Conservation (phyloP, 2,888 invertebrate genomes). For the Cryptocephalus primarius region DNA sequence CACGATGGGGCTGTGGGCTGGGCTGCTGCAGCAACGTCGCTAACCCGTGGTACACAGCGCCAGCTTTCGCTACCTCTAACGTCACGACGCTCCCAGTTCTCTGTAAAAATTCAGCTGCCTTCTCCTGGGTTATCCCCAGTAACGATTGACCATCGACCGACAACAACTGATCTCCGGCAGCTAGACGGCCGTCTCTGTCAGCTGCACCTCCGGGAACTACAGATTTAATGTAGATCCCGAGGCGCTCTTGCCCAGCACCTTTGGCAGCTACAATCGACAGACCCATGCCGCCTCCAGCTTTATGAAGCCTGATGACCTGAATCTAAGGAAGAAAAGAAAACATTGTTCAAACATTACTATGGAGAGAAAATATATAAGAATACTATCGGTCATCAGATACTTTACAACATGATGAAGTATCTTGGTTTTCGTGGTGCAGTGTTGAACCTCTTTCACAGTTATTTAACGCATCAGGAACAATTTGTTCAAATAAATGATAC, state of each 20-base stretch:
- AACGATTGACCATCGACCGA: constrained; percentile 91
- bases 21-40: constrained; percentile 88
- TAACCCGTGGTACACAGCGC: constrained; percentile 92
- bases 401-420: too few relatives aligned
- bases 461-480: too few relatives aligned
- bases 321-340: constrained; percentile 31
- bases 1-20: constrained; percentile 62
- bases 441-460: too few relatives aligned
- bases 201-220: constrained; percentile 92
- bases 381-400: too few relatives aligned
- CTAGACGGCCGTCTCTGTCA: constrained; percentile 85
- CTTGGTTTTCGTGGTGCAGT: too few relatives aligned
- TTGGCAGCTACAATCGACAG: constrained; percentile 97
- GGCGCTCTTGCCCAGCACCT: constrained; percentile 42
- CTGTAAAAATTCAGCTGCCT: constrained; percentile 92
- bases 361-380: background rate
- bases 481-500: too few relatives aligned
- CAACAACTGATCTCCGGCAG: constrained; percentile 93
- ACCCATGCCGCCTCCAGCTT: constrained; percentile 95
- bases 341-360: background rate
- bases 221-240: constrained; percentile 98
- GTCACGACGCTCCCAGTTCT: constrained; percentile 89
- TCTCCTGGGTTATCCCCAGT: constrained; percentile 61
- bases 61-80: constrained; percentile 94
- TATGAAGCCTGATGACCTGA: constrained; percentile 79